Evolutionary conservation across 2,888 invertebrate species (phyloP), one percentile per base, ranked within the genome.

Genomic region (Crocallis elinguaria): DNA sequence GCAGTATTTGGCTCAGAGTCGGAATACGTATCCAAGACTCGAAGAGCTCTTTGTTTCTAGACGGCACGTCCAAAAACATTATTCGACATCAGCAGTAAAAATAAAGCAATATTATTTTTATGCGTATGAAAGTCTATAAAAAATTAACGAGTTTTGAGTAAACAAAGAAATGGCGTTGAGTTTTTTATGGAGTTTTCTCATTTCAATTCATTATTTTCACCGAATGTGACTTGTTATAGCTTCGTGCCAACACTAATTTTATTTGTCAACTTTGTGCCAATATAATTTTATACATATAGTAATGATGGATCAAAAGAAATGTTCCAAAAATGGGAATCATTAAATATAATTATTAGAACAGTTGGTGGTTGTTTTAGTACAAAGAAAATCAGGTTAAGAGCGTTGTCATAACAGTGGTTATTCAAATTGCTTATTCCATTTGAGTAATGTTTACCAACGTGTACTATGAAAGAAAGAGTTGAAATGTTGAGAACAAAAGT

Each of bases 61-160:
- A 30, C 21, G 33, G 37, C 12, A 41, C 36, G 36, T 37, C 30
- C 41, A 45, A 29, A 41, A 33, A 37, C 14, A 39, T 23, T 50
- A 36, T 59, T 44, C 49, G 48, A 42, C 49, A 53, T 50, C 51
- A 42, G 19, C 49, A 51, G 49, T 62, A 64, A 66, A 62, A 60
- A 60, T 30, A 57, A 61, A 63, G 51, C 51, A 62, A 42, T 58
- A 50, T 62, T 53, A 49, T 60, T 57, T 68, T 63, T 58, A 61
- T 55, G 56, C 50, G 27, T 56, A 63, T 46, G 62, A 64, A 73
- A 68, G 62, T 67, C 60, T 68, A 68, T 69, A 69, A 76, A 73
- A 66, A 46, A 59, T 56, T 67, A 60, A 73, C 56, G 71, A 65
- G 44, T 21, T 43, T 51, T 48, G 41, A 35, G 59, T 55, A 60